Evolutionary conservation across 1,140 invertebrate genomes (phyloP).

Genomic region (Pteromalus puparum): DNA sequence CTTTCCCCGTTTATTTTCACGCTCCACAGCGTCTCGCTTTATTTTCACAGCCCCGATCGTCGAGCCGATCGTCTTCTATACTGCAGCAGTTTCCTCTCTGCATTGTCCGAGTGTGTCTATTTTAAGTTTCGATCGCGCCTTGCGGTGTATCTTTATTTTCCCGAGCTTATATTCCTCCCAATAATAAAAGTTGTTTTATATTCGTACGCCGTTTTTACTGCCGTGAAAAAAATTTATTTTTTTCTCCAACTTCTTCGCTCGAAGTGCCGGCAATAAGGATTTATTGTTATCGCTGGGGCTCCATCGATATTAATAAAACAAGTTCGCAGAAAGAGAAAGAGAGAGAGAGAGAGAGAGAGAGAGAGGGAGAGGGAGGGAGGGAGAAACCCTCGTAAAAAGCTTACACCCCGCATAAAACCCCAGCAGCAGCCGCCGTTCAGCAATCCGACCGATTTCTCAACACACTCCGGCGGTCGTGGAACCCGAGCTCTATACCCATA

Average conservation of each 20-base stretch:
- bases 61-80: not conserved
- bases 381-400: conserved; percentile 12
- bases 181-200: not conserved
- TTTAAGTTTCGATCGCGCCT: not conserved
- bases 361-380: not conserved
- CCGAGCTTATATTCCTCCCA: not conserved
- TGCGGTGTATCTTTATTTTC: not conserved
- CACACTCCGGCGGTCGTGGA: not conserved
- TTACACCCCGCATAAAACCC: conserved; percentile 1
- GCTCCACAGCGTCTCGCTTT: conserved; percentile 13
- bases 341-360: not conserved
- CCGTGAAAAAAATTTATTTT: not conserved
- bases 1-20: conserved; percentile 38
- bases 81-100: not conserved
- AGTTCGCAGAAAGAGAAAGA: not conserved
- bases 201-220: not conserved
- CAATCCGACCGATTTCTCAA: conserved; percentile 23
- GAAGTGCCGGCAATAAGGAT: not conserved
- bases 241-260: not conserved
- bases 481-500: conserved; percentile 7
- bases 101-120: too few species aligned
- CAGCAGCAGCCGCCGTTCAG: not conserved
- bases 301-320: conserved; percentile 1
- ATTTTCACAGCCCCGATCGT: conserved; percentile 14
- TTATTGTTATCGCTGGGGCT: not conserved